A percentile compares a stretch with the other conserved stretches of the same genome.
phyloP scores from a whole-genome alignment of 2,797 vertebrate species.

The Macropus fuliginosus region DNA sequence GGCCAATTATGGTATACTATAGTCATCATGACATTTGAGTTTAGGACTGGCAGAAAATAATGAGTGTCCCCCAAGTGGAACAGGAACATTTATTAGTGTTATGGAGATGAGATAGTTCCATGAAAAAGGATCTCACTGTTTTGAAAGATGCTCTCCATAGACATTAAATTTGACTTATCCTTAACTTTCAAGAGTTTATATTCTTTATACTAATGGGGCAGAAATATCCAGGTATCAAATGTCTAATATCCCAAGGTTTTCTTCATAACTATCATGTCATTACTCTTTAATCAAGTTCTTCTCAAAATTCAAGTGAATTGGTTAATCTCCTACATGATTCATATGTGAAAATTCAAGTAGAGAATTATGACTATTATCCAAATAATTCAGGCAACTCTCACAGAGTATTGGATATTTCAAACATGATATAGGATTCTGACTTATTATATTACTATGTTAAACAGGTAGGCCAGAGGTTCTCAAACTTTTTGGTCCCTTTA shows the following conservation, averaged over 20 bases:
- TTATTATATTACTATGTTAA: neutral
- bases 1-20: conserved; percentile 33
- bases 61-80: conserved; percentile 31
- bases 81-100: conserved; percentile 60
- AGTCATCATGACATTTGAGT: neutral
- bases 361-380: conserved; percentile 64
- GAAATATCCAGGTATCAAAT: neutral
- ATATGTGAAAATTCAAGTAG: conserved; percentile 64
- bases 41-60: conserved; percentile 40
- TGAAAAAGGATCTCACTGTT: conserved; percentile 48
- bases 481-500: neutral
- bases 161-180: conserved; percentile 49
- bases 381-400: conserved; percentile 30
- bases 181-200: conserved; percentile 48
- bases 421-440: neutral
- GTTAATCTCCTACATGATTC: conserved; percentile 64
- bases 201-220: neutral
- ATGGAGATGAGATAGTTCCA: conserved; percentile 58
- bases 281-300: conserved; percentile 35
- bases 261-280: neutral
- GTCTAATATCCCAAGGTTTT: neutral
- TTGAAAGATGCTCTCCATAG: conserved; percentile 53
- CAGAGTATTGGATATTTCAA: neutral
- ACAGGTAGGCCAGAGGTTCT: neutral
- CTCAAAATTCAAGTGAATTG: conserved; percentile 63